A percentile compares a stretch with the other conserved stretches of the same genome.
phyloP scores from a whole-genome alignment of 2,888 invertebrate species.

The Drosophila pseudotakahashii region DNA sequence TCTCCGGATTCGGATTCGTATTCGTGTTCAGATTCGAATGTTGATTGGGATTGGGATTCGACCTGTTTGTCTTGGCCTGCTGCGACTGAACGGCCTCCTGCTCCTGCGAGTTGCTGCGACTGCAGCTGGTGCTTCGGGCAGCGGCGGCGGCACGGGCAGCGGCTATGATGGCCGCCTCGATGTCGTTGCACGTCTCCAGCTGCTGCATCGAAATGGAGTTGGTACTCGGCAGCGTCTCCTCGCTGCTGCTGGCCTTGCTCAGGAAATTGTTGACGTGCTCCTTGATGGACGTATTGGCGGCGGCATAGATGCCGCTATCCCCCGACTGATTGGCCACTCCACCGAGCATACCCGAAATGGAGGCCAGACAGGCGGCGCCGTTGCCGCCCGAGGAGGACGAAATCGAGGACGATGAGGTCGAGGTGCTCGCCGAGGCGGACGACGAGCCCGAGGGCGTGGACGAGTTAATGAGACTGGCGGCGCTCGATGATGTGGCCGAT shows the following conservation, averaged over 20 bases:
- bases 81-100: conserved; percentile 6
- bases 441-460: conserved; percentile 70
- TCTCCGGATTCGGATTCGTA: conserved; percentile 2
- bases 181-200: conserved; percentile 83
- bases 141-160: conserved; percentile 81
- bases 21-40: not conserved
- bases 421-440: conserved; percentile 65
- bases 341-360: conserved; percentile 26
- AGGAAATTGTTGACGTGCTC: conserved; percentile 62
- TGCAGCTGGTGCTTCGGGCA: conserved; percentile 59
- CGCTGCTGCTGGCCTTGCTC: conserved; percentile 59
- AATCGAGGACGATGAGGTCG: conserved; percentile 53
- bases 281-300: conserved; percentile 55
- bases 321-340: conserved; percentile 73
- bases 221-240: conserved; percentile 42
- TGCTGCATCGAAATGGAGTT: conserved; percentile 65
- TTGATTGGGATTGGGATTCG: not conserved
- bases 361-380: conserved; percentile 20
- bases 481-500: conserved; percentile 22
- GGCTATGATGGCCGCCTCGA: conserved; percentile 82
- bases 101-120: conserved; percentile 66
- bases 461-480: conserved; percentile 49
- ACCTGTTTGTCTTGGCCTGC: conserved; percentile 21
- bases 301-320: conserved; percentile 75
- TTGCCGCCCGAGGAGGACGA: conserved; percentile 43